A percentile compares a stretch with the other conserved stretches of the same genome.
phyloP scores from a whole-genome alignment of 92 coral and sea anemone species.

The Parazoanthus darwini region DNA sequence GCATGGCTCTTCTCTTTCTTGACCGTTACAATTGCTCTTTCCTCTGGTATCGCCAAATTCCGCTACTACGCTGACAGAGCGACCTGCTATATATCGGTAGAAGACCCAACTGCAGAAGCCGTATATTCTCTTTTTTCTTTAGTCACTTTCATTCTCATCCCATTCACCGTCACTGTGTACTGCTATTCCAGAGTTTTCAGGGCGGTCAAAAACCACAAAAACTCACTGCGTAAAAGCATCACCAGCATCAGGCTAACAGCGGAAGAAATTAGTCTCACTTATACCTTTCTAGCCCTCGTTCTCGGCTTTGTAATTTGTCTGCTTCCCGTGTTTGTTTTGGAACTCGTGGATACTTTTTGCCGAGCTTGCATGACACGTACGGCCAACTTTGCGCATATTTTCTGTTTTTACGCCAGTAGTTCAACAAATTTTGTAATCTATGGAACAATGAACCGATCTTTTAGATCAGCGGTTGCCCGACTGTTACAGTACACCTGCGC shows the following conservation, averaged over 20 bases:
- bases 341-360: slow-evolving; percentile 25
- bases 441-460: slow-evolving; percentile 28
- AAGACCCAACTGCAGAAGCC: slow-evolving; percentile 3
- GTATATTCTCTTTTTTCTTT: slow-evolving; percentile 19
- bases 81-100: slow-evolving; percentile 19
- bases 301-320: not conserved
- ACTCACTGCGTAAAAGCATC: not conserved
- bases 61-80: slow-evolving; percentile 37
- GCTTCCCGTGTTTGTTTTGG: slow-evolving; percentile 31
- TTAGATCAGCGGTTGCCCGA: not conserved
- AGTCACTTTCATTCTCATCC: slow-evolving; percentile 9
- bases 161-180: slow-evolving; percentile 22
- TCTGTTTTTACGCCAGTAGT: slow-evolving; percentile 30
- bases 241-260: not conserved
- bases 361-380: slow-evolving; percentile 32
- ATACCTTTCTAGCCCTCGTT: slow-evolving; percentile 26
- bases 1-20: slow-evolving; percentile 12
- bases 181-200: slow-evolving; percentile 12
- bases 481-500: slow-evolving; percentile 20
- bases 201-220: slow-evolving; percentile 24
- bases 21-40: not conserved
- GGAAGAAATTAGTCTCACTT: slow-evolving; percentile 5
- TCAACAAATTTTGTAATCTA: slow-evolving; percentile 28
- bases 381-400: slow-evolving; percentile 11
- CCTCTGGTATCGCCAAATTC: slow-evolving; percentile 11